Evolutionary conservation across 2,888 invertebrate species (phyloP), one percentile per base, ranked within the genome.

Genomic region (Platerodrilus igneus): DNA sequence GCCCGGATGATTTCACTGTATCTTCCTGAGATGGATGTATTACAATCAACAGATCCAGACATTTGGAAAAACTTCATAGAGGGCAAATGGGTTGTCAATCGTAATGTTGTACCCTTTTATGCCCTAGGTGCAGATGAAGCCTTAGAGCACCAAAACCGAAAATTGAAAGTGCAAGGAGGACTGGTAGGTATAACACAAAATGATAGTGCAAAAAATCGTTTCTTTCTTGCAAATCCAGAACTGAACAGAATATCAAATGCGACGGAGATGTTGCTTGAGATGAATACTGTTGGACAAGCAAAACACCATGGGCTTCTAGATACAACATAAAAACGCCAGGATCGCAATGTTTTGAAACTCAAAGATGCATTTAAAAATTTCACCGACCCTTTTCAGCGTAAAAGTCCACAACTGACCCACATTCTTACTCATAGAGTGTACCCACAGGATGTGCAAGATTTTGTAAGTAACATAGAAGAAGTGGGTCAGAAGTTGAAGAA

Each of bases 1-100:
- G 23, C 23, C 4, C 23, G 9, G 9, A 23, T 23, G 23, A 23
- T 23, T 23, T 23, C 23, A 23, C 6, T 23, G 23, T 23, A 14
- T n/a, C n/a, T n/a, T n/a, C n/a, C 27, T 14, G 10, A 27, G 27
- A 27, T 27, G 27, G 27, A 27, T 13, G 27, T 27, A 27, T 9
- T 27, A 27, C 27, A 27, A 27, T 27, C 14, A 27, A 27, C 27
- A 27, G 6, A 27, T 27, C 27, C 27, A 27, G 13, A 27, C 14
- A 27, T 27, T 3, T 13, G 27, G 27, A 27, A 9, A n/a, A 27
- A 27, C 6, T 27, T 27, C 27, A 27, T 27, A 27, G 11, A 27
- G 14, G 27, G 27, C 11, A 27, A 27, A 27, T 27, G 27, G 27
- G 27, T 27, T 27, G 27, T 27, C 27, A 27, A 27, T 27, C 27